Base-by-base conservation (phyloP, 2,888 invertebrate genomes). In the Lissonota sp. region DNA sequence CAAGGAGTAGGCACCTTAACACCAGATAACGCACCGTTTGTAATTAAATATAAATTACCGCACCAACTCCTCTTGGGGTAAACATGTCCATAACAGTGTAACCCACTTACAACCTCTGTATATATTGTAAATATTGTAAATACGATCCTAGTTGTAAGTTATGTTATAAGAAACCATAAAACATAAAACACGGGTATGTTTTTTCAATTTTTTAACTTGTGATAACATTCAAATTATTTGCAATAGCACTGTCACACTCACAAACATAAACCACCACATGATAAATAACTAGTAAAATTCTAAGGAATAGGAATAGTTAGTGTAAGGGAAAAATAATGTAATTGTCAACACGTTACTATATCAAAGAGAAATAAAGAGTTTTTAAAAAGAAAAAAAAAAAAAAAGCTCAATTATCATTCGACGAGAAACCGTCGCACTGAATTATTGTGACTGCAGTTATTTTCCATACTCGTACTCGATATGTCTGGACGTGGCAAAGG, bases 41-140 rank as follows among this genome's bases (percentile, higher is more conserved):
- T 39, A 14, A 14, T 74, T n/a, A 66, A 73, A 39, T 46, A 74
- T 5, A 74, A 66, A 40, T 40, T 74, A 8, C 74, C 74, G 7
- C 66, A 74, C 0, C 74, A 66, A 3, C 5, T 74, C 6, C 7
- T 58, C 39, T 42, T 74, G 16, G 12, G 37, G 10, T 0, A 60
- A 44, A 8, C 1, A 51, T 39, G n/a, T n/a, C n/a, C n/a, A n/a
- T n/a, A n/a, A n/a, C n/a, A n/a, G n/a, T n/a, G n/a, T n/a, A n/a
- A n/a, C n/a, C n/a, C n/a, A n/a, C n/a, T n/a, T n/a, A n/a, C n/a
- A n/a, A n/a, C n/a, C n/a, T n/a, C n/a, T n/a, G 16, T 51, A 53
- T 12, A 66, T 66, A 53, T 12, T 51, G 49, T 51, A 51, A 10
- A 12, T 10, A 51, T 12, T n/a, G 12, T n/a, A 51, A 51, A 12